Percentiles rank a stretch among this genome's conserved stretches.
These are phyloP conservation scores for Helostoma temminkii DNA, from an alignment of 2,797 vertebrate genomes.

Conservation along the genomic window DNA sequence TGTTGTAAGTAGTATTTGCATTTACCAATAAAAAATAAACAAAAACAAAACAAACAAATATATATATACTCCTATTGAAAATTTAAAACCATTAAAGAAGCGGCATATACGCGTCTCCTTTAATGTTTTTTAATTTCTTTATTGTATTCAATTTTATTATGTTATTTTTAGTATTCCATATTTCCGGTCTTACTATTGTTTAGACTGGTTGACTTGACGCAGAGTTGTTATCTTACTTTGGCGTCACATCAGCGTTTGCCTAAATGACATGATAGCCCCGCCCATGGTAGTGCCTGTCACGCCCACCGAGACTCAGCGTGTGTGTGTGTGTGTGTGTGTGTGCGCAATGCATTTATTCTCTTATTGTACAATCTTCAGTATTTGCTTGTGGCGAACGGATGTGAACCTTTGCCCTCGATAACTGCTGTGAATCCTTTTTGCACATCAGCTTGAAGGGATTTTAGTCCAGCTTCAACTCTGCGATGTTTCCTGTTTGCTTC, in stretches of 20 bases:
- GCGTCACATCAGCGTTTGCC: conserved; percentile 29
- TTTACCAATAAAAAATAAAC: not conserved
- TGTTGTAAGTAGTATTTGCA: no score
- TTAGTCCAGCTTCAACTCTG: no score
- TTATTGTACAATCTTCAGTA: no score
- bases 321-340: conserved; percentile 4
- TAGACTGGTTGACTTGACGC: not conserved
- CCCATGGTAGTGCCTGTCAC: conserved; percentile 1
- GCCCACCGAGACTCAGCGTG: conserved; percentile 5
- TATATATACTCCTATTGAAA: no score
- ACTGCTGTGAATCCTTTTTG: no score
- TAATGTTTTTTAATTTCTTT: conserved; percentile 29
- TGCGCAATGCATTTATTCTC: not conserved
- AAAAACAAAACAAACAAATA: not conserved
- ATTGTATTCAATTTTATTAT: no score
- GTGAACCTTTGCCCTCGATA: no score
- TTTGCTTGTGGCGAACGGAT: no score
- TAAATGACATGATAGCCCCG: not conserved
- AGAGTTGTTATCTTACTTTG: rapidly evolving
- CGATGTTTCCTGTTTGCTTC: no score
- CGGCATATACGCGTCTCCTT: no score
- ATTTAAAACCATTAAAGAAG: no score
- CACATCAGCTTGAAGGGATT: no score
- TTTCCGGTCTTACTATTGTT: conserved; percentile 5
- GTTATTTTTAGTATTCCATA: rapidly evolving